These are phyloP conservation scores for Bombylius discolor DNA, from an alignment of 2,888 invertebrate species.

Conservation along the genomic window DNA sequence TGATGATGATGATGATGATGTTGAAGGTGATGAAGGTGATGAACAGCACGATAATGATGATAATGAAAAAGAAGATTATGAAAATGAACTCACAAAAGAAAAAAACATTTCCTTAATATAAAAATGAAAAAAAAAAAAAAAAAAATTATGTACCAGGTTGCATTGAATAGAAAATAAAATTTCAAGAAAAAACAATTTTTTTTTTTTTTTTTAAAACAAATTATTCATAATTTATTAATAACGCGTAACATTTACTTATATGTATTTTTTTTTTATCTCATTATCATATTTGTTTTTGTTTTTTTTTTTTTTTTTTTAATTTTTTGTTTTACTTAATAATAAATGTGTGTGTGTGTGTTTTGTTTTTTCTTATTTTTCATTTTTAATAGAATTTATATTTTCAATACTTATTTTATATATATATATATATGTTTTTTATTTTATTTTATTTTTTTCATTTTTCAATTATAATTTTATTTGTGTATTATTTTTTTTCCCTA, in stretches of 20 bases:
- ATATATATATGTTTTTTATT: no score
- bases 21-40: background rate
- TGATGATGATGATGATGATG: background rate
- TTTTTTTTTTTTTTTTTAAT: background rate
- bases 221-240: slow-evolving; percentile 43
- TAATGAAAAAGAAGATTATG: no score
- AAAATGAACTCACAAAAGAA: background rate
- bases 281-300: slow-evolving; percentile 4
- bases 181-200: slow-evolving; percentile 2
- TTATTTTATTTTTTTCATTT: background rate
- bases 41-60: no score
- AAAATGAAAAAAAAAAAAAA: background rate
- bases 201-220: slow-evolving; percentile 33
- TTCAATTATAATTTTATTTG: background rate
- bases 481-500: background rate
- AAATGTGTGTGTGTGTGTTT: no score
- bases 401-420: no score
- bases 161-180: background rate
- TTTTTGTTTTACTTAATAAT: no score
- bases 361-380: background rate
- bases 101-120: background rate
- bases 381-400: background rate
- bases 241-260: slow-evolving; percentile 51
- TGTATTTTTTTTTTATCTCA: slow-evolving; percentile 14
- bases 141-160: background rate